Evolutionary conservation across 2,888 invertebrate species (phyloP).

Genomic region (Meiosimyza platycephala): DNA sequence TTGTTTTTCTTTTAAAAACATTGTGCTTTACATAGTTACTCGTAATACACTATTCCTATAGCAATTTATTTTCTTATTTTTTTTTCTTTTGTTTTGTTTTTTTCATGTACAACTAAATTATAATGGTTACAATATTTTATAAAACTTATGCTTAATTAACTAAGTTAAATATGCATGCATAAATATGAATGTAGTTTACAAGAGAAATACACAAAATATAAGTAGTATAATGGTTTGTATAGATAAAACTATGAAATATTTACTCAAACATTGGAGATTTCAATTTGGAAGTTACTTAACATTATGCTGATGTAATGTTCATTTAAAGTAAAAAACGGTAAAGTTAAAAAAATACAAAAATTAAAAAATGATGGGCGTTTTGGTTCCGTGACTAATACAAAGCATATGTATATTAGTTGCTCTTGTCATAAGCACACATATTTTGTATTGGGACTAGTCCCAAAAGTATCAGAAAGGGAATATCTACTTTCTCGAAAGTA

Average conservation of each 20-base stretch:
- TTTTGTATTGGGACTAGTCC: no score
- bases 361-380: neutral
- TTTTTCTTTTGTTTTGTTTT: no score
- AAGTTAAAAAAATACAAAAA: neutral
- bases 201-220: slow-evolving; percentile 8
- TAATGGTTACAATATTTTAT: neutral
- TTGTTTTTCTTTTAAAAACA: neutral
- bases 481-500: no score
- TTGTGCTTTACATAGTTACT: slow-evolving; percentile 14
- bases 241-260: neutral
- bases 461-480: no score
- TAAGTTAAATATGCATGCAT: slow-evolving; percentile 25
- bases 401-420: no score
- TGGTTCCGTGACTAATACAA: no score
- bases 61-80: no score
- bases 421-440: no score
- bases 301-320: no score
- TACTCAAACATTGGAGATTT: slow-evolving; percentile 20
- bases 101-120: neutral
- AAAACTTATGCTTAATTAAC: slow-evolving; percentile 17
- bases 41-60: neutral
- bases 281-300: neutral
- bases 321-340: neutral
- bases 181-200: slow-evolving; percentile 15
- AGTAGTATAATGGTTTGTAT: neutral